These are phyloP conservation scores for Dryobotodes eremita DNA, from an alignment of 2,888 invertebrate genomes.

Conservation along the genomic window DNA sequence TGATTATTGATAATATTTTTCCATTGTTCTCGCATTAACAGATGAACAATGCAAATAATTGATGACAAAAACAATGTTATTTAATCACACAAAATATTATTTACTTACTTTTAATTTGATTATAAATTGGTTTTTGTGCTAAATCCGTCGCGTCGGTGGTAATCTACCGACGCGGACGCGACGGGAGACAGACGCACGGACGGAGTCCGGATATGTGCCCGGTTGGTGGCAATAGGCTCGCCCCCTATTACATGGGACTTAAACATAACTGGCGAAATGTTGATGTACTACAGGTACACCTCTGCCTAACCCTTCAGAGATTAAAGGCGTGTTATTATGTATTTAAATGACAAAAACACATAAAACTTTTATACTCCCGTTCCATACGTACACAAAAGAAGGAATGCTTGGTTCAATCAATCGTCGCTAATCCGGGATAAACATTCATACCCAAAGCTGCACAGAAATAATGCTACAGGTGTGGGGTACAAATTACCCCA, in stretches of 20 bases:
- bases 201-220: too few species aligned
- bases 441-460: slow-evolving; percentile 1
- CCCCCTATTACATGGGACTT: too few species aligned
- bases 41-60: background rate
- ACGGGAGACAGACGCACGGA: too few species aligned
- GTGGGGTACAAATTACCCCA: slow-evolving; percentile 20
- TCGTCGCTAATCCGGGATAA: slow-evolving; percentile 10
- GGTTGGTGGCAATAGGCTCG: too few species aligned
- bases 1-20: background rate
- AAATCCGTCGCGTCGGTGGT: too few species aligned
- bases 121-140: background rate
- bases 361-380: background rate
- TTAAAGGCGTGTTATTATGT: background rate
- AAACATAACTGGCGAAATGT: too few species aligned
- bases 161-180: too few species aligned
- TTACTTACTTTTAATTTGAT: slow-evolving; percentile 4
- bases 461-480: slow-evolving; percentile 27
- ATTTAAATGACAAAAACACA: background rate
- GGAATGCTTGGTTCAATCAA: background rate
- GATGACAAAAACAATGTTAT: background rate
- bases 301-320: background rate
- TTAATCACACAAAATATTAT: background rate
- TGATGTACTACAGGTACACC: too few species aligned
- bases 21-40: background rate
- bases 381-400: background rate